Conservation (phyloP, 2,113 vertebrate genomes). For the Phoxinus phoxinus region DNA sequence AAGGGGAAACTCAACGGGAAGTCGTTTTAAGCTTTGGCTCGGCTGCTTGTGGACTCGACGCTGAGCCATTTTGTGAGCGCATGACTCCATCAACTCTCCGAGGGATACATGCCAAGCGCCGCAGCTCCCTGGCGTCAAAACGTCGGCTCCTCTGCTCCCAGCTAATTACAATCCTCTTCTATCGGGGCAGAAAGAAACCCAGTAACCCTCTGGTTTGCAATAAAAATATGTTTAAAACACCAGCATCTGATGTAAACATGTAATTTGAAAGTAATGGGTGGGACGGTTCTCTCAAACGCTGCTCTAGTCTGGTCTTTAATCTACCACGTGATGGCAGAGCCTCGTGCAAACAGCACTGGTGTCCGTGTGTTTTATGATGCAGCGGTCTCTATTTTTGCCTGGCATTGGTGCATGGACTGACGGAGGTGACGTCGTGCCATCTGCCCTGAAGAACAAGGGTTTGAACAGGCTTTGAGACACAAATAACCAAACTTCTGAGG, state of each 20-base stretch:
- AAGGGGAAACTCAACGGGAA: conserved; percentile 1
- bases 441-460: conserved; percentile 17
- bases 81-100: conserved; percentile 45
- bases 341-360: conserved; percentile 51
- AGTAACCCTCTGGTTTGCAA: conserved; percentile 61
- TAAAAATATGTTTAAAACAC: conserved; percentile 66
- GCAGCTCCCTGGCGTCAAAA: conserved; percentile 63
- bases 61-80: not conserved
- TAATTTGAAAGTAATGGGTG: conserved; percentile 70
- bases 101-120: conserved; percentile 65
- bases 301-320: conserved; percentile 66
- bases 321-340: conserved; percentile 46
- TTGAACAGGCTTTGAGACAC: conserved; percentile 2
- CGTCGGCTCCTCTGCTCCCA: conserved; percentile 54
- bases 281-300: conserved; percentile 53
- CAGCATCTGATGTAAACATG: conserved; percentile 64
- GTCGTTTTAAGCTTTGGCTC: conserved; percentile 4
- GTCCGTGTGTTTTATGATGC: conserved; percentile 47
- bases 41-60: not conserved
- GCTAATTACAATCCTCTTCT: conserved; percentile 69
- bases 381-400: conserved; percentile 52
- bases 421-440: conserved; percentile 36
- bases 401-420: conserved; percentile 37
- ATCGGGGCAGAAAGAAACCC: conserved; percentile 55
- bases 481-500: not conserved